Base-by-base conservation (phyloP, 2,888 invertebrate genomes). In the Hydroisotoma schaefferi region DNA sequence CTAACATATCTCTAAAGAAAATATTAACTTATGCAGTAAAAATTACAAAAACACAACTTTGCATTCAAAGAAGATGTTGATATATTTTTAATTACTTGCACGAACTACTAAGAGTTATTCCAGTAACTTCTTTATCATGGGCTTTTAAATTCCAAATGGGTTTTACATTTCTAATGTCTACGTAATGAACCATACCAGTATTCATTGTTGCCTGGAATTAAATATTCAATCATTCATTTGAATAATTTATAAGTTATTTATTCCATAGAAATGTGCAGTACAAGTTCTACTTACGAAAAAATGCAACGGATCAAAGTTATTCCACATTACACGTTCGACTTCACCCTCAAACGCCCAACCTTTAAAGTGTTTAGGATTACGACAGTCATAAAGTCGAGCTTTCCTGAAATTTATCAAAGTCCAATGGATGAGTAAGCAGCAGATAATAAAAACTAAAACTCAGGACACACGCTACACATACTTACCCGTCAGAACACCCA, bases 291-390 rank as follows among this genome's bases (percentile, higher is more conserved):
- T 80, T 71, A 86, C 87, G 68, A 90, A 83, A 74, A 90, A 93
- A 73, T 85, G 83, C 78, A 86, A 87, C 0, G 88, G 85, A 74
- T 90, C 84, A 66, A 84, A 83, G 40, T 83, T 81, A 79, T 93
- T 87, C 97, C 97, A 98, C 1, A 83, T 73, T 10, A 91, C 85
- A 70, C 86, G 84, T 77, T 97, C 97, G 26, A 94, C 86, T 81
- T 97, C 94, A 0, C 87, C 87, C 25, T 80, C 79, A 12, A 90
- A 78, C 37, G 80, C 70, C 94, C 94, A 95, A 0, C 78, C 78
- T 76, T 85, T 85, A 74, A 81, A 81, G 28, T 81, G 78, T 54
- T 78, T 80, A 49, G 78, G 78, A 67, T 74, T 79, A 69, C 90
- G 83, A 75, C 93, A 93, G 79, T 95, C 94, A 72, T 87, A 86